Conservation (phyloP, 2,113 vertebrate species). For the Macrotus californicus region DNA sequence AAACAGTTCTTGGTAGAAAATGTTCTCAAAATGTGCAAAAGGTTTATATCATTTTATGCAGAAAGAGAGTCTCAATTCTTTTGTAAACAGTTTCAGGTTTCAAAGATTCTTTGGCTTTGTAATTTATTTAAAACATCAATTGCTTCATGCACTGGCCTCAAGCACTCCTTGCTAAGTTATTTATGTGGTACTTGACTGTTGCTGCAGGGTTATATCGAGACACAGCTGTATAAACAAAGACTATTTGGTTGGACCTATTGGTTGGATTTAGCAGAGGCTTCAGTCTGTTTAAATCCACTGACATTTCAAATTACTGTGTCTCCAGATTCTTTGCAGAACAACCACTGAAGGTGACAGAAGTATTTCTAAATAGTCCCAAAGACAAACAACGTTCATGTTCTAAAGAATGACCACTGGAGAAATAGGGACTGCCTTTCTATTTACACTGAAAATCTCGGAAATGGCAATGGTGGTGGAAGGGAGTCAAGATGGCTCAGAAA, state of each 20-base stretch:
- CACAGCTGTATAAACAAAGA: constrained; percentile 69
- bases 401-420: background rate
- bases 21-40: constrained; percentile 20
- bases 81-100: constrained; percentile 59
- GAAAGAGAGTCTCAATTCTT: constrained; percentile 12
- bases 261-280: constrained; percentile 41
- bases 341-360: background rate
- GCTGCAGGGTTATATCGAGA: constrained; percentile 1
- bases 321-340: background rate
- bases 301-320: background rate
- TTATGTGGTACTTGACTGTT: constrained; percentile 34
- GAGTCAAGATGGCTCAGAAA: background rate
- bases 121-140: constrained; percentile 62
- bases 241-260: constrained; percentile 25
- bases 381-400: background rate
- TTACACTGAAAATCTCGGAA: background rate
- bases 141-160: constrained; percentile 33
- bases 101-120: constrained; percentile 45
- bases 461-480: background rate
- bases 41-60: constrained; percentile 24
- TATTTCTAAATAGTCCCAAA: background rate
- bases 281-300: constrained; percentile 53
- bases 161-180: constrained; percentile 63
- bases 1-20: constrained; percentile 8
- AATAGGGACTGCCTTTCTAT: background rate